Percentiles rank a stretch among this genome's conserved stretches.
Evolutionary conservation across 2,888 invertebrate species (phyloP).

Genomic region (Limnephilus lunatus): DNA sequence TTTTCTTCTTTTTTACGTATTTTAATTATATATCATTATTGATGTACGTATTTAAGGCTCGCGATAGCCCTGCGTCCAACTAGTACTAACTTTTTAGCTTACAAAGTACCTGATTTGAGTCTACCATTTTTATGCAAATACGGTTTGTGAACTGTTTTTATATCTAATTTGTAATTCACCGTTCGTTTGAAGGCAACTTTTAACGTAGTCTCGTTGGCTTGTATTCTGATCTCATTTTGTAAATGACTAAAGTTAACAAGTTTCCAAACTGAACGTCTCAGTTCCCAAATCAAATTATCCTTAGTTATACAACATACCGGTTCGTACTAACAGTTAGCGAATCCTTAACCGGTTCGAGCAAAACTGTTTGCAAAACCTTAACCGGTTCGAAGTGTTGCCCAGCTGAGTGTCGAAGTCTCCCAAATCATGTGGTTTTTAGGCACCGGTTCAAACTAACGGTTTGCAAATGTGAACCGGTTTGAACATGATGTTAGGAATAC

Average conservation of each 20-base stretch:
- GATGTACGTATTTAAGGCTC: background rate
- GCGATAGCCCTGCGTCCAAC: background rate
- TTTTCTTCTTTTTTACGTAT: too few species aligned
- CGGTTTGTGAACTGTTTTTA: background rate
- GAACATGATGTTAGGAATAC: too few species aligned
- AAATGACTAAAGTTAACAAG: slow-evolving; percentile 37
- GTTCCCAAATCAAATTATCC: slow-evolving; percentile 20
- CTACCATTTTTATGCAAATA: background rate
- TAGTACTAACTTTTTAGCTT: background rate
- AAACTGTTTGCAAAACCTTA: background rate
- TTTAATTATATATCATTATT: too few species aligned
- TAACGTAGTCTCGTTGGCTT: background rate
- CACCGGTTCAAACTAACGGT: too few species aligned
- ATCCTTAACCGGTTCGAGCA: background rate
- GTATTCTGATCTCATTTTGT: slow-evolving; percentile 12
- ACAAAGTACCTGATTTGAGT: background rate
- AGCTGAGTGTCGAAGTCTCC: too few species aligned
- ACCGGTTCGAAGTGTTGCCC: too few species aligned
- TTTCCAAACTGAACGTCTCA: background rate
- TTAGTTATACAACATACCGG: background rate
- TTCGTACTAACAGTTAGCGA: slow-evolving; percentile 15
- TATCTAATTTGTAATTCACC: background rate
- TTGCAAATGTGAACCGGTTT: too few species aligned
- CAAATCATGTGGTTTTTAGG: too few species aligned
- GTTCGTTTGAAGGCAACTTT: background rate